Percentiles rank a stretch among this genome's conserved stretches.
Evolutionary conservation across 2,113 vertebrate genomes (phyloP).

Genomic region (Monopterus albus): DNA sequence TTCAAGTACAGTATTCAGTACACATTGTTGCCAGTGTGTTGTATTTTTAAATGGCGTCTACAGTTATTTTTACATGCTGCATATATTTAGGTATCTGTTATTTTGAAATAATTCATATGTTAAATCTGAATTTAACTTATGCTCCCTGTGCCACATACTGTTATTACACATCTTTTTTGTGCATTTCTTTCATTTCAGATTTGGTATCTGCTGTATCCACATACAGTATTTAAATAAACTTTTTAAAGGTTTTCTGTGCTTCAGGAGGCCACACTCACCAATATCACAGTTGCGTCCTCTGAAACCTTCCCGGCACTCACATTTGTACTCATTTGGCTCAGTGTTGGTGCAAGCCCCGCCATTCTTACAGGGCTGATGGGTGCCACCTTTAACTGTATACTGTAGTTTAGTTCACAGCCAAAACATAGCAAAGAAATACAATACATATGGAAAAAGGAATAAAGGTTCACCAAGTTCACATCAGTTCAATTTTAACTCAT

Average conservation of each 20-base stretch:
- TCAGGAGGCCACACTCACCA: slow-evolving; percentile 69
- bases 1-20: no score
- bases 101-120: no score
- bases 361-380: slow-evolving; percentile 84
- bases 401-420: neutral
- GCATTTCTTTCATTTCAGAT: neutral
- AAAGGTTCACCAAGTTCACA: no score
- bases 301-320: slow-evolving; percentile 84
- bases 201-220: neutral
- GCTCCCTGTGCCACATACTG: neutral
- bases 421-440: no score
- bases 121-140: no score
- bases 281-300: slow-evolving; percentile 83
- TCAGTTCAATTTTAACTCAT: no score
- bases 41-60: no score
- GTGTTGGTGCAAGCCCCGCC: slow-evolving; percentile 85
- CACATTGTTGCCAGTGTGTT: no score
- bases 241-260: neutral
- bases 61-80: no score
- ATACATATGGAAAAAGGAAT: neutral
- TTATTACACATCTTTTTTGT: neutral
- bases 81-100: no score
- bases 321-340: slow-evolving; percentile 86
- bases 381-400: no score
- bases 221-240: neutral